A percentile compares a stretch with the other conserved stretches of the same genome.
These are phyloP conservation scores for Archips crataeganus DNA, from an alignment of 2,888 invertebrate genomes.

Conservation along the genomic window DNA sequence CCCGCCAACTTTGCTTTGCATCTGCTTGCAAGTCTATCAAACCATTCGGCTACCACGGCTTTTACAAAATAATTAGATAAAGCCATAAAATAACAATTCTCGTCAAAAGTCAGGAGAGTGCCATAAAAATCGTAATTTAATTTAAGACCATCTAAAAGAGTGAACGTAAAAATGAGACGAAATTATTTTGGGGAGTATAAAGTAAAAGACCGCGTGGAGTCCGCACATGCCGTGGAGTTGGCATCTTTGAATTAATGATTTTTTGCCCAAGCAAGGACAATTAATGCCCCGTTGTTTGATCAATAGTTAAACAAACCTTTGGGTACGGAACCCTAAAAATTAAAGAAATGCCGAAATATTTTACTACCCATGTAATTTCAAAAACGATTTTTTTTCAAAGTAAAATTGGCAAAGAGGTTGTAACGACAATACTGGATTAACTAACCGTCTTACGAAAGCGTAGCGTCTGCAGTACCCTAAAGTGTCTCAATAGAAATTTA, in stretches of 20 bases:
- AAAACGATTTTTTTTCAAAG: too few species aligned
- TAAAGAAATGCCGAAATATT: too few species aligned
- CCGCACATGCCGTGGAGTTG: too few species aligned
- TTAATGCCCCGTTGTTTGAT: too few species aligned
- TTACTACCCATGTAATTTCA: too few species aligned
- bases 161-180: slow-evolving; percentile 15
- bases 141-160: slow-evolving; percentile 24
- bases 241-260: not conserved
- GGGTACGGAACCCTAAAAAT: too few species aligned
- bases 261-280: not conserved
- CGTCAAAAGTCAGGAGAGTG: not conserved
- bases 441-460: not conserved
- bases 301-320: too few species aligned
- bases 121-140: slow-evolving; percentile 28
- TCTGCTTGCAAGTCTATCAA: too few species aligned
- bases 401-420: too few species aligned
- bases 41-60: too few species aligned
- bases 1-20: too few species aligned
- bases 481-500: slow-evolving; percentile 27
- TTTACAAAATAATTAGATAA: slow-evolving; percentile 22
- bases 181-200: slow-evolving; percentile 8
- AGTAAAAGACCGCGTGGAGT: not conserved
- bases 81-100: slow-evolving; percentile 25
- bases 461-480: not conserved
- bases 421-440: not conserved